These are phyloP conservation scores for Chelon labrosus DNA, from an alignment of 2,797 vertebrate genomes.

Conservation along the genomic window DNA sequence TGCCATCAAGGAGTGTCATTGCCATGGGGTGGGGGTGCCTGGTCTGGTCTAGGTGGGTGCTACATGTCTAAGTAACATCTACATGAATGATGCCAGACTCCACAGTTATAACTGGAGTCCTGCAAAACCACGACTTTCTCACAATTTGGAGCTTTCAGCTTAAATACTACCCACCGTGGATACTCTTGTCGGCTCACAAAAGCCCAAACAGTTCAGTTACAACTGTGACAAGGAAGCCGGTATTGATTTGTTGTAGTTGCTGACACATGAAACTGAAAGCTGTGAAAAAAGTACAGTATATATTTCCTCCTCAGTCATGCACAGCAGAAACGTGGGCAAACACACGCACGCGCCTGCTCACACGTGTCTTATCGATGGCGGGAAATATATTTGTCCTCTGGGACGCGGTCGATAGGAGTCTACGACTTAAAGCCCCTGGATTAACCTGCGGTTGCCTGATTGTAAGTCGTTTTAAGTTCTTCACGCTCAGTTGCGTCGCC, in stretches of 20 bases:
- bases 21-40: no score
- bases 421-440: constrained; percentile 33
- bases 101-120: no score
- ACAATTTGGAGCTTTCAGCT: not conserved
- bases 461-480: constrained; percentile 51
- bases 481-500: constrained; percentile 35
- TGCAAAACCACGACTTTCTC: not conserved
- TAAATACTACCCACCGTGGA: not conserved
- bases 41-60: no score
- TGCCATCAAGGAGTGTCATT: no score
- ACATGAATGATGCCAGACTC: no score
- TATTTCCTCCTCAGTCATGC: not conserved
- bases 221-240: not conserved
- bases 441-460: constrained; percentile 53
- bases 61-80: no score
- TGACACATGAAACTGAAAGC: constrained; percentile 23
- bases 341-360: constrained; percentile 2
- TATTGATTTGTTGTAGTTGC: constrained; percentile 29
- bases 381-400: constrained; percentile 53
- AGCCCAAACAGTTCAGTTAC: not conserved
- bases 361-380: constrained; percentile 2
- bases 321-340: no score
- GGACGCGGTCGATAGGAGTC: constrained; percentile 46
- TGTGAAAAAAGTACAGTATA: constrained; percentile 8
- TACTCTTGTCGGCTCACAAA: not conserved